Evolutionary conservation across 2,797 vertebrate species (phyloP).

Genomic region (Botia kubotai): DNA sequence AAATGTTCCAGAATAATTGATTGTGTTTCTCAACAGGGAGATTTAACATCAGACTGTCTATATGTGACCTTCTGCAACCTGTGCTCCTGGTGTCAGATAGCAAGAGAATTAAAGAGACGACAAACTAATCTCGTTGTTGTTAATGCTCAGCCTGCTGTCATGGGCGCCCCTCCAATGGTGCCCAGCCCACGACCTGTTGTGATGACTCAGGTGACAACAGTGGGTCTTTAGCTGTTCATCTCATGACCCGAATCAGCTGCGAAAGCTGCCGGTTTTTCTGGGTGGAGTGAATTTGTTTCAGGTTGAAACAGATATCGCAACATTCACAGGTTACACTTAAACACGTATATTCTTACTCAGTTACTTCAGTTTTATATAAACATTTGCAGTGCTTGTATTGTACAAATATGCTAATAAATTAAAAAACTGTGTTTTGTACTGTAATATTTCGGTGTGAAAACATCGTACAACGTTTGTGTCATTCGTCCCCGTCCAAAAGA

Average conservation of each 20-base stretch:
- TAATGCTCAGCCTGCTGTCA: not conserved
- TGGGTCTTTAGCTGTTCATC: not conserved
- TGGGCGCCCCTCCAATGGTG: not conserved
- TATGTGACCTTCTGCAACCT: constrained; percentile 45
- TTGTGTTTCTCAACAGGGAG: constrained; percentile 30
- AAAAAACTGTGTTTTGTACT: no score
- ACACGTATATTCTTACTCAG: no score
- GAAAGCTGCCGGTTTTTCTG: no score
- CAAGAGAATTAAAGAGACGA: constrained; percentile 54
- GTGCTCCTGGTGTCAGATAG: constrained; percentile 57
- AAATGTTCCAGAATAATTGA: no score
- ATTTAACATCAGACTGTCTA: constrained; percentile 40
- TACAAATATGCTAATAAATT: no score
- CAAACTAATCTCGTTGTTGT: not conserved
- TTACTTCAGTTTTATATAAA: no score
- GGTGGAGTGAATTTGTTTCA: no score
- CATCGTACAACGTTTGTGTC: not conserved
- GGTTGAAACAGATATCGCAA: no score
- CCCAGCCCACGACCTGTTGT: not conserved
- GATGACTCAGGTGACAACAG: not conserved
- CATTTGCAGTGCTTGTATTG: no score
- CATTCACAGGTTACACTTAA: no score
- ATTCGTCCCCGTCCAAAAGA: not conserved
- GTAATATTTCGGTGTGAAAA: not conserved
- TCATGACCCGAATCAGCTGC: not conserved